Conservation (phyloP, 1,140 invertebrate genomes). For the Adoxophyes honmai region DNA sequence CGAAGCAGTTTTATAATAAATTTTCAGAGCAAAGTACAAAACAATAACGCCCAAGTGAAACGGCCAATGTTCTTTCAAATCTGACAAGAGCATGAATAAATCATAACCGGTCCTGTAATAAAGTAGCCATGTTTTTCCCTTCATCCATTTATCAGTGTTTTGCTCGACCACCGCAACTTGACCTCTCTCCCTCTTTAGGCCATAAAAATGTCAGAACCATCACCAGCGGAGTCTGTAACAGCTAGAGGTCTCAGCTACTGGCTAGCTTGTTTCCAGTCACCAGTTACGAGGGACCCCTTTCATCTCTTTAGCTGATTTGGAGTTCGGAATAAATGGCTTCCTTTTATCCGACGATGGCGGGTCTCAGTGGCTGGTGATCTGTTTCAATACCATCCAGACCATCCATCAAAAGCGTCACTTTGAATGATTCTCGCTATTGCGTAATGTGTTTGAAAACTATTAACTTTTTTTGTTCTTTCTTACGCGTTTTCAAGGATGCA, state of each 20-base stretch:
- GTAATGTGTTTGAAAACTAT: slow-evolving; percentile 52
- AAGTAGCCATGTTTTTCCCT: slow-evolving; percentile 66
- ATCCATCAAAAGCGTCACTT: slow-evolving; percentile 52
- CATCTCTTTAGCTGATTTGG: background rate
- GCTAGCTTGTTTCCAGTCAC: background rate
- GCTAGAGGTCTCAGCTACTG: background rate
- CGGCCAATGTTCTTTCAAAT: slow-evolving; percentile 38
- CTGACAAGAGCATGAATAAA: slow-evolving; percentile 68
- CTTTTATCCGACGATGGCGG: background rate
- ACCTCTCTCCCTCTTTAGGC: slow-evolving; percentile 16
- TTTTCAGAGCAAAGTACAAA: background rate
- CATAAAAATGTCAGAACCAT: background rate
- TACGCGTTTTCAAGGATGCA: slow-evolving; percentile 30
- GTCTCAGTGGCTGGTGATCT: slow-evolving; percentile 25
- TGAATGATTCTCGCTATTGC: slow-evolving; percentile 44
- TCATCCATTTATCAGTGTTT: slow-evolving; percentile 61
- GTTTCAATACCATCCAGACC: slow-evolving; percentile 37
- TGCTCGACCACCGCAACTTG: slow-evolving; percentile 34
- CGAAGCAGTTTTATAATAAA: background rate
- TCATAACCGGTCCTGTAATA: slow-evolving; percentile 65
- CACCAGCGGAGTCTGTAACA: background rate
- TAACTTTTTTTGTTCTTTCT: slow-evolving; percentile 32
- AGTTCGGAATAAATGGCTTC: background rate
- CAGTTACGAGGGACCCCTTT: background rate
- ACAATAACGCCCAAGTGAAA: slow-evolving; percentile 36